Percentiles rank a stretch among this genome's conserved stretches.
Conservation (phyloP, 1,140 invertebrate genomes). For the Marisa cornuarietis region DNA sequence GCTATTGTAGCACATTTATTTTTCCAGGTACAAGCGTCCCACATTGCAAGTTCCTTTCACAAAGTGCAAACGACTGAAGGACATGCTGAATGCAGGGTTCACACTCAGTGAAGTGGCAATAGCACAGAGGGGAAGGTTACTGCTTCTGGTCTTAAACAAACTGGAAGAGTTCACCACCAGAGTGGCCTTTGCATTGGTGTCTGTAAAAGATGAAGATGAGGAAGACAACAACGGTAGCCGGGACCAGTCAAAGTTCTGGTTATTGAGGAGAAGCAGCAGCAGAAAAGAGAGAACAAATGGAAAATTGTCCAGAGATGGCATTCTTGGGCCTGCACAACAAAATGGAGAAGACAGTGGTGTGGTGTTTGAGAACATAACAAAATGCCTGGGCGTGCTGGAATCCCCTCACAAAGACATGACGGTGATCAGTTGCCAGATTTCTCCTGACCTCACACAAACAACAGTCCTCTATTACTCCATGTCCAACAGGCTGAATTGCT, state of each 20-base stretch:
- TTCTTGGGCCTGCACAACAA: too few relatives aligned
- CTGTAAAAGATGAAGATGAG: neutral
- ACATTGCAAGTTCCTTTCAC: constrained; percentile 9
- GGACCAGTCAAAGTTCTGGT: neutral
- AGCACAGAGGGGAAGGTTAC: constrained; percentile 6
- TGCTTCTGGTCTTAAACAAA: constrained; percentile 23
- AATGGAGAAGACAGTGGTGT: too few relatives aligned
- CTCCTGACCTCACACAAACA: constrained; percentile 26
- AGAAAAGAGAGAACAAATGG: neutral
- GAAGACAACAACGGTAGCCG: neutral
- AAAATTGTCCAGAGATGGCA: too few relatives aligned
- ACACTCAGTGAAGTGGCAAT: constrained; percentile 15
- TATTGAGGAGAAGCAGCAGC: constrained; percentile 4
- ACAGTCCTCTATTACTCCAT: constrained; percentile 29
- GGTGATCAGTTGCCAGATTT: constrained; percentile 30
- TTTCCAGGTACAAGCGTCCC: constrained; percentile 20
- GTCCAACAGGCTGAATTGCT: constrained; percentile 3
- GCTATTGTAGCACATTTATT: neutral
- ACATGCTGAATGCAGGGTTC: constrained; percentile 11
- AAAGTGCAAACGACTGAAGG: constrained; percentile 5
- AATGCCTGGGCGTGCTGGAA: constrained; percentile 15
- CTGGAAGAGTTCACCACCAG: constrained; percentile 17
- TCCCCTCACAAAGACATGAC: constrained; percentile 30
- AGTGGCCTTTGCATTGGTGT: constrained; percentile 24
- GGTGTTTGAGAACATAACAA: neutral